Conservation (phyloP, 2,888 invertebrate species). For the Thysanoteuthis rhombus region DNA sequence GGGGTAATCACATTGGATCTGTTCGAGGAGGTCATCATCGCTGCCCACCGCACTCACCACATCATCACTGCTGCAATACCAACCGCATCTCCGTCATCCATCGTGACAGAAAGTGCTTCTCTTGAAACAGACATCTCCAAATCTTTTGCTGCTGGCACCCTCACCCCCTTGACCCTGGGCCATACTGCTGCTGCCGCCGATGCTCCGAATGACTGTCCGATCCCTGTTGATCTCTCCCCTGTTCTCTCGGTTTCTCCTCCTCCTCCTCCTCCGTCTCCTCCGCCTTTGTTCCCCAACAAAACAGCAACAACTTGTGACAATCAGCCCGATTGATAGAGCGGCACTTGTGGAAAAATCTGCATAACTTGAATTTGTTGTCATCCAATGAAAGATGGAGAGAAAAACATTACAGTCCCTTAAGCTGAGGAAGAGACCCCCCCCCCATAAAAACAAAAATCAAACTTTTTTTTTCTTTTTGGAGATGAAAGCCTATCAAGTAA, state of each 20-base stretch:
- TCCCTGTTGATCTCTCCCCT: background rate
- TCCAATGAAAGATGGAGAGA: background rate
- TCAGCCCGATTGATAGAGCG: background rate
- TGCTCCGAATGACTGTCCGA: background rate
- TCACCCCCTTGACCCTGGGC: background rate
- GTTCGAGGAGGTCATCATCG: slow-evolving; percentile 26
- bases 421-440: background rate
- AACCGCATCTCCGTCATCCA: background rate
- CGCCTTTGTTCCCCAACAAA: background rate
- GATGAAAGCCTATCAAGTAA: background rate
- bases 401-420: background rate
- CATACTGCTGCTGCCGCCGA: background rate
- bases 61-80: background rate
- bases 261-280: background rate
- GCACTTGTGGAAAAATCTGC: background rate
- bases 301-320: background rate
- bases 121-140: background rate
- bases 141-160: background rate
- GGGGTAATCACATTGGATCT: slow-evolving; percentile 16
- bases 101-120: background rate
- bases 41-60: background rate
- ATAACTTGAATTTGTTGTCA: background rate
- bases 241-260: background rate
- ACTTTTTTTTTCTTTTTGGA: background rate
- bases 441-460: background rate